A percentile compares a stretch with the other conserved stretches of the same genome.
Evolutionary conservation across 2,888 invertebrate species (phyloP).

Genomic region (Lasioglossum leucozonium): DNA sequence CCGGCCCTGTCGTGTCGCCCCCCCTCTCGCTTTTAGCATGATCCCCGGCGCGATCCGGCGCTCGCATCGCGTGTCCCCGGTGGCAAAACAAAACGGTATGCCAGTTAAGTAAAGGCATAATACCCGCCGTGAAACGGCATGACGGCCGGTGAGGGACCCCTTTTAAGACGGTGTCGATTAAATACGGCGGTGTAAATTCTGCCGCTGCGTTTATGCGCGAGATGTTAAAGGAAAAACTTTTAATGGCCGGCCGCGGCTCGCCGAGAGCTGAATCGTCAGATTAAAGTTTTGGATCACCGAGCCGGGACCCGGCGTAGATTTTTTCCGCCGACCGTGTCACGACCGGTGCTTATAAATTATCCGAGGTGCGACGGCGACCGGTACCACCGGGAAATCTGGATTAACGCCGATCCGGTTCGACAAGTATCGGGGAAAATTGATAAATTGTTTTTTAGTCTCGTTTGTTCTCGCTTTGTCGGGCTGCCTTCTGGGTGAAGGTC

Average conservation of each 20-base stretch:
- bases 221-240: constrained; percentile 66
- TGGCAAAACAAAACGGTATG: constrained; percentile 68
- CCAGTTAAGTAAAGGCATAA: constrained; percentile 66
- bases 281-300: constrained; percentile 58
- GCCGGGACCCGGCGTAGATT: constrained; percentile 1
- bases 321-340: constrained; percentile 4
- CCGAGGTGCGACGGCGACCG: not conserved
- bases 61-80: constrained; percentile 40
- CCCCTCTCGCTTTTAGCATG: not conserved
- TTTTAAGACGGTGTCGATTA: constrained; percentile 66
- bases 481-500: not conserved
- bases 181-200: constrained; percentile 66
- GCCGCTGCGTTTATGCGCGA: constrained; percentile 64
- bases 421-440: not conserved
- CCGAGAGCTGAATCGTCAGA: constrained; percentile 46
- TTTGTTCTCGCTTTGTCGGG: not conserved
- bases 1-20: not conserved
- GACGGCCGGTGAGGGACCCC: constrained; percentile 43
- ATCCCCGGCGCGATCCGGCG: not conserved
- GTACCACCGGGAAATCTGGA: not conserved
- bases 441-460: not conserved
- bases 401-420: not conserved
- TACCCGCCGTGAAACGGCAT: constrained; percentile 58
- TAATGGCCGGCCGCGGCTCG: constrained; percentile 46
- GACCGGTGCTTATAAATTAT: constrained; percentile 10